phyloP scores from a whole-genome alignment of 2,113 vertebrate species.

The Lasiurus cinereus region DNA sequence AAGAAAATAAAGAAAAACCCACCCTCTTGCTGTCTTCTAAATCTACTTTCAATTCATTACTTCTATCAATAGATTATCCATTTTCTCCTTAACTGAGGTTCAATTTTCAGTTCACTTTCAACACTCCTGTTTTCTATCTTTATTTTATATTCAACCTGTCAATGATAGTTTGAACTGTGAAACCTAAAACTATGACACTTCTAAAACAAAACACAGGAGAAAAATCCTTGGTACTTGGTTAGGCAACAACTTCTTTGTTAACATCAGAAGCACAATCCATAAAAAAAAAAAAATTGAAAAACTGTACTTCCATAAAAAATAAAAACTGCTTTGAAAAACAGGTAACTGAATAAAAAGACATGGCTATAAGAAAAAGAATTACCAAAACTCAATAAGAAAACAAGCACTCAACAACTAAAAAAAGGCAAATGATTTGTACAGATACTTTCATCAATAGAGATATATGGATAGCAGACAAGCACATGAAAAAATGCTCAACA shows the following conservation, averaged over 20 bases:
- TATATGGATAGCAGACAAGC: not conserved
- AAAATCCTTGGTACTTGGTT: not conserved
- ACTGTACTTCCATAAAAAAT: constrained; percentile 33
- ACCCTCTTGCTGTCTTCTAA: not conserved
- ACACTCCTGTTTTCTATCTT: not conserved
- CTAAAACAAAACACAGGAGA: constrained; percentile 23
- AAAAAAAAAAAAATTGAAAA: not conserved
- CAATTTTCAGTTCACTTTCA: constrained; percentile 38
- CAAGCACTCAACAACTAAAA: not conserved
- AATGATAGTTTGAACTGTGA: not conserved
- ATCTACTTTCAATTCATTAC: not conserved
- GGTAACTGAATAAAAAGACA: constrained; percentile 19
- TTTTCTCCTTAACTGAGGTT: constrained; percentile 11
- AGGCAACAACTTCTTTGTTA: constrained; percentile 1
- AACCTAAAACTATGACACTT: too few relatives aligned
- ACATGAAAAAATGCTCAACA: not conserved
- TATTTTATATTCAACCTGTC: not conserved
- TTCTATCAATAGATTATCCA: not conserved
- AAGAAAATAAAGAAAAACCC: not conserved
- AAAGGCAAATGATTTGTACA: not conserved
- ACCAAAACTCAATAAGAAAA: constrained; percentile 29
- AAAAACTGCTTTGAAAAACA: constrained; percentile 56
- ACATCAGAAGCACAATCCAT: not conserved
- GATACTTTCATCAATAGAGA: not conserved
- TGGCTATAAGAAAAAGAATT: constrained; percentile 33